Base-by-base conservation (phyloP, 64 coral and sea anemone genomes). In the Porites lutea region DNA sequence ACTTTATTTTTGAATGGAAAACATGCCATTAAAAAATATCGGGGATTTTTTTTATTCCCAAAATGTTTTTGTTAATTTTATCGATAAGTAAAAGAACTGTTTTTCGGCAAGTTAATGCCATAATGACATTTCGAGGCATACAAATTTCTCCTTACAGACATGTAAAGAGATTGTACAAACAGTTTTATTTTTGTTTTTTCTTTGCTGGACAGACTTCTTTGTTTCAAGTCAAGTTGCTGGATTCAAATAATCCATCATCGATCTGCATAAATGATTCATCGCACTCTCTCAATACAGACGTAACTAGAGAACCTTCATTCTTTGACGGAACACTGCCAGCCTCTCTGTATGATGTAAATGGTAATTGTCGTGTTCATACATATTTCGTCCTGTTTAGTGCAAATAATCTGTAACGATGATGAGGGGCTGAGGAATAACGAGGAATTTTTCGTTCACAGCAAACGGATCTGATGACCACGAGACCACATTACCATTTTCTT, bases 191-290 rank as follows among this genome's bases (percentile, higher is more conserved):
- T 12, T 57, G 54, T 57, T 57, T 57, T 57, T 57, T 9, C 54
- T 37, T 37, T 37, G 27, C 27, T 37, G 27, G 27, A 57, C 77
- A 83, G 14, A 82, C 89, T 10, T 59, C 89, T 8, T 52, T 91
- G 62, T 91, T 91, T 52, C 89, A 91, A 43, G 67, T 55, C 21
- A 88, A 75, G 50, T 68, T 21, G 10, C 66, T 57, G 14, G 48
- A 12, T 73, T 3, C 9, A 16, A 4, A 3, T 7, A 68, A 72
- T 22, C 78, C 65, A 46, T 59, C 62, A 79, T 63, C 66, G 15
- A 72, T 72, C 52, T 14, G 2, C n/a, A 72, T n/a, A 80, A n/a
- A 50, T 65, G 55, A n/a, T 14, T 53, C 19, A 44, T 50, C 8
- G 23, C 63, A 68, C 62, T 72, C 54, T 52, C 65, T 50, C 0